Base-by-base conservation (phyloP, 2,888 invertebrate species). In the Dicycla oo region DNA sequence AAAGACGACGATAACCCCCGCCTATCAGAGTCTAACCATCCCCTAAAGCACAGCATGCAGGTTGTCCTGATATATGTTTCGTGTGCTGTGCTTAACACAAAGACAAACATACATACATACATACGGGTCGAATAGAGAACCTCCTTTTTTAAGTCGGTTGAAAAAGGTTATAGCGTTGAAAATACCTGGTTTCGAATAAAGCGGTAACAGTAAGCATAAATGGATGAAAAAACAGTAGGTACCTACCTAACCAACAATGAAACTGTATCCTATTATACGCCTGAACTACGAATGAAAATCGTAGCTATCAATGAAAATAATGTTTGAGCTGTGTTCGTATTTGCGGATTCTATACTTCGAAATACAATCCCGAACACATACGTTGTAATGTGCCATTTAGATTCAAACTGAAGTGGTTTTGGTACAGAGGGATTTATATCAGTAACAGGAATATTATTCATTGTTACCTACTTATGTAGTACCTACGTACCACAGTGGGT, bases 281-380 rank as follows among this genome's bases (percentile, higher is more conserved):
- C 11, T 40, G 34, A 65, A 65, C 40, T 66, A 57, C 64, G 64
- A 70, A 70, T 51, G 66, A 43, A 73, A 65, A 75, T 66, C 30
- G 23, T 51, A 38, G 62, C 40, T 64, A 64, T 63, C 47, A 66
- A 58, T 54, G 30, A 68, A 53, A 67, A 66, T 62, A 43, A 43
- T 45, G 43, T 45, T 78, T 45, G 74, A 54, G 58, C 23, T 58
- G 47, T 57, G 34, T 64, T 65, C 38, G 54, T 69, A 73, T 78
- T 73, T 69, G 69, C 43, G 69, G 65, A 38, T 78, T 63, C 20
- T 57, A 63, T 69, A 66, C 60, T 64, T 60, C 40, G 63, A 57
- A 69, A 78, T 66, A 78, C 54, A 78, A 78, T 45, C 43, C 45
- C 68, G 54, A 73, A 45, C 63, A 73, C 58, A 77, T 20, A 60